Conservation (phyloP, 1,140 invertebrate genomes). For the honey bee (Apis mellifera) region DNA sequence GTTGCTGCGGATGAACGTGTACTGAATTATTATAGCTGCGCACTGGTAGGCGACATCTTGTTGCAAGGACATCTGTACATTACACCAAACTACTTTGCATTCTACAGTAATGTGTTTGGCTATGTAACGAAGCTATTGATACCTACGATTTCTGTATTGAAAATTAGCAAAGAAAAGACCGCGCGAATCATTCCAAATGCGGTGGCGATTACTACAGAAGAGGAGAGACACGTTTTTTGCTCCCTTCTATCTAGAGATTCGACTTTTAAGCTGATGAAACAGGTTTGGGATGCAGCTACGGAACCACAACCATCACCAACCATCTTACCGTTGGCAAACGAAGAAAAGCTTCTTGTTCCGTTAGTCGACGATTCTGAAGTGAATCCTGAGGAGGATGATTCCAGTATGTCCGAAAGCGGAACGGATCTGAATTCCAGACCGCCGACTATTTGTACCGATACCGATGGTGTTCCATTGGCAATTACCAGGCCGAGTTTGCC, state of each 20-base stretch:
- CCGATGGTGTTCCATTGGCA: slow-evolving; percentile 61
- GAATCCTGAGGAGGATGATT: slow-evolving; percentile 78
- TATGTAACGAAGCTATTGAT: slow-evolving; percentile 94
- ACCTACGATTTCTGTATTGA: slow-evolving; percentile 89
- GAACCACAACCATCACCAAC: slow-evolving; percentile 62
- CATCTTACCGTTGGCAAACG: slow-evolving; percentile 66
- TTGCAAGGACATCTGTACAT: slow-evolving; percentile 96
- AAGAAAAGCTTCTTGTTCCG: slow-evolving; percentile 68
- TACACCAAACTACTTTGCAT: slow-evolving; percentile 95
- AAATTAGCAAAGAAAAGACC: slow-evolving; percentile 95
- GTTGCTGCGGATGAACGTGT: slow-evolving; percentile 89
- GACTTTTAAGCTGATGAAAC: slow-evolving; percentile 92
- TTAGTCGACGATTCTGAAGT: slow-evolving; percentile 74
- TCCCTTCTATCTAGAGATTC: slow-evolving; percentile 93
- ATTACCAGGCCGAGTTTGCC: slow-evolving; percentile 70
- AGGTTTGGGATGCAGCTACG: slow-evolving; percentile 85
- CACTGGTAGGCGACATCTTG: slow-evolving; percentile 94
- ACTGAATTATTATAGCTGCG: slow-evolving; percentile 95
- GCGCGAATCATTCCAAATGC: slow-evolving; percentile 95
- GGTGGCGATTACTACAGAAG: slow-evolving; percentile 91
- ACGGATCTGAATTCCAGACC: slow-evolving; percentile 73
- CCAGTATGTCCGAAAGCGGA: slow-evolving; percentile 80
- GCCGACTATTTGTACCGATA: slow-evolving; percentile 68
- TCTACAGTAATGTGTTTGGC: slow-evolving; percentile 97
- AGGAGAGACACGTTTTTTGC: slow-evolving; percentile 94